Evolutionary conservation across 2,113 vertebrate genomes (phyloP).

Genomic region (Microcebus tavaratra): DNA sequence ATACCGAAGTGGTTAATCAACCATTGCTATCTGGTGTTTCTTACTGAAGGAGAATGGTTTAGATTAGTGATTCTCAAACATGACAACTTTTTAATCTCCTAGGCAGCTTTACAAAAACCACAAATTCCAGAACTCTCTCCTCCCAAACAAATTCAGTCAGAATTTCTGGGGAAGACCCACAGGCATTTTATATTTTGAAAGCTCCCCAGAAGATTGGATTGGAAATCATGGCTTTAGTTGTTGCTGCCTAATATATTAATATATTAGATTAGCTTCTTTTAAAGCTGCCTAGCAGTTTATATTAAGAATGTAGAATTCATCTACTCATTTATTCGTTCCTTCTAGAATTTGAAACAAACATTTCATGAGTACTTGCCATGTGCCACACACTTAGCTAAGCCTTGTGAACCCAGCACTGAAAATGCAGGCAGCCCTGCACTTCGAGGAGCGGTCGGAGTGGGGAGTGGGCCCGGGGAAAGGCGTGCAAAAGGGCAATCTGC

Average conservation of each 20-base stretch:
- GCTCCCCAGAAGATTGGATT: background rate
- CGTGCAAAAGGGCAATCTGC: background rate
- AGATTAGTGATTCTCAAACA: background rate
- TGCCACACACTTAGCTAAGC: background rate
- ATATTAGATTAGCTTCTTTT: background rate
- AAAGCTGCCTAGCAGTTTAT: background rate
- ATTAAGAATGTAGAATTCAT: background rate
- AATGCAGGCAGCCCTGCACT: background rate
- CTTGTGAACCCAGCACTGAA: background rate
- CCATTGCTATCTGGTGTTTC: background rate
- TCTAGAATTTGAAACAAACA: background rate
- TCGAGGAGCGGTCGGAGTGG: background rate
- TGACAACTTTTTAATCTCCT: background rate
- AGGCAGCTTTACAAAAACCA: slow-evolving; percentile 19
- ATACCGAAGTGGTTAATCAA: background rate
- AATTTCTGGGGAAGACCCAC: background rate
- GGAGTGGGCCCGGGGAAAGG: background rate
- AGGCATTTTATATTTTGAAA: background rate
- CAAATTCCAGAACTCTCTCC: background rate
- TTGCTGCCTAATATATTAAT: background rate
- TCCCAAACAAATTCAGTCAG: background rate
- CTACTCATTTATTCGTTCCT: background rate
- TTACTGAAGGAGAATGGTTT: background rate
- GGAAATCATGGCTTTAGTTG: background rate
- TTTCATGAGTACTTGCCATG: background rate